phyloP scores from a whole-genome alignment of 1,140 invertebrate genomes.

The Drusus annulatus region DNA sequence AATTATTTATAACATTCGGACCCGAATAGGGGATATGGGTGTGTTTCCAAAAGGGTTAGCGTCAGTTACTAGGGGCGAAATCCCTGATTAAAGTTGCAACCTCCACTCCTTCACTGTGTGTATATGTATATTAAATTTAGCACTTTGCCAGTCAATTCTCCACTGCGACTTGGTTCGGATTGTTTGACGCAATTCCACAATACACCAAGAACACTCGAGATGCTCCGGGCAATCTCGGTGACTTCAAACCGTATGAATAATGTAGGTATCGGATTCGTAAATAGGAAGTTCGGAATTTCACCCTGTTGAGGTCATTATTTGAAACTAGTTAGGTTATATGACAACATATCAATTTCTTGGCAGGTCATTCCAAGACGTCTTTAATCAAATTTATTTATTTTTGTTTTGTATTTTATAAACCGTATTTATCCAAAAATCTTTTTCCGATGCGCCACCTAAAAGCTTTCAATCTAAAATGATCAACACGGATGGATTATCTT shows the following conservation, averaged over 20 bases:
- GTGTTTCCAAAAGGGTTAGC: neutral
- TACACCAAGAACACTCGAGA: neutral
- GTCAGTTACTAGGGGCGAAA: neutral
- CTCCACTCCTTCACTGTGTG: neutral
- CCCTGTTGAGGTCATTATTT: no score
- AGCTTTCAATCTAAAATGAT: no score
- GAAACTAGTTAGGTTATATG: no score
- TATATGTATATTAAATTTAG: slow-evolving; percentile 19
- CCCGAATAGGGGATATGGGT: neutral
- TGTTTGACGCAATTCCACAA: slow-evolving; percentile 15
- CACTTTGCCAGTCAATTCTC: neutral
- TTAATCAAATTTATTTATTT: no score
- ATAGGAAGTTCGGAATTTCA: no score
- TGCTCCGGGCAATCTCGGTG: neutral
- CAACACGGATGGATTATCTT: no score
- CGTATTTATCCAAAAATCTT: no score
- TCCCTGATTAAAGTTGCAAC: slow-evolving; percentile 32
- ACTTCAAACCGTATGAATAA: neutral
- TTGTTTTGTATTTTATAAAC: no score
- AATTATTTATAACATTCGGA: slow-evolving; percentile 6
- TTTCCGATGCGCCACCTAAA: no score
- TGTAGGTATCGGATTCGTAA: no score
- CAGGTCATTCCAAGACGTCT: no score
- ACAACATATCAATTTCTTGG: no score
- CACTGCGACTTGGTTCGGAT: neutral